Evolutionary conservation across 2,888 invertebrate genomes (phyloP).

Genomic region (Machimus atricapillus): DNA sequence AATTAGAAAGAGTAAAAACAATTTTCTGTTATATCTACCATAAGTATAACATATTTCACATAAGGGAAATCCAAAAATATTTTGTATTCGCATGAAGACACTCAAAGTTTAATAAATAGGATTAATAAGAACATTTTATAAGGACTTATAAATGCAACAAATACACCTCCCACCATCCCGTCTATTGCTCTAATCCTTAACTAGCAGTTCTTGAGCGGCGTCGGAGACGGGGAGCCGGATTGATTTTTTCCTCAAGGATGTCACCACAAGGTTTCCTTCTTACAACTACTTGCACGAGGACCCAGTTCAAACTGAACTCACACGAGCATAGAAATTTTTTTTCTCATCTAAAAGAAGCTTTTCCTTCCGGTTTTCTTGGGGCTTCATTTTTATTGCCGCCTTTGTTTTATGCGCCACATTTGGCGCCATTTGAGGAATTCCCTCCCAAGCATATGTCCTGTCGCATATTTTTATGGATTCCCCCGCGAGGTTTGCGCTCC

Average conservation of each 20-base stretch:
- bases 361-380: not conserved
- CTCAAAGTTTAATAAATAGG: not conserved
- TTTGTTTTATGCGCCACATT: not conserved
- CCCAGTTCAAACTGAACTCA: not conserved
- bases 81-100: not conserved
- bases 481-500: not conserved
- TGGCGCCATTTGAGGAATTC: not conserved
- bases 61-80: not conserved
- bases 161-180: not conserved
- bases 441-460: not conserved
- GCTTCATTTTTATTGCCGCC: not conserved
- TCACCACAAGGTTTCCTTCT: not conserved
- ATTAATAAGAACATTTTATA: not conserved
- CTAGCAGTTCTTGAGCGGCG: not conserved
- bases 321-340: not conserved
- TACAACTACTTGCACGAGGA: not conserved
- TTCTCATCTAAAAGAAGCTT: not conserved
- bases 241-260: not conserved
- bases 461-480: not conserved
- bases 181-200: not conserved
- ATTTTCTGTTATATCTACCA: too few relatives aligned
- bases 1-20: too few relatives aligned
- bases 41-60: too few relatives aligned
- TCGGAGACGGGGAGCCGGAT: not conserved
- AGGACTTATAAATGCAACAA: not conserved